Base-by-base conservation (phyloP, 2,888 invertebrate genomes). In the Ormyrus labotus region DNA sequence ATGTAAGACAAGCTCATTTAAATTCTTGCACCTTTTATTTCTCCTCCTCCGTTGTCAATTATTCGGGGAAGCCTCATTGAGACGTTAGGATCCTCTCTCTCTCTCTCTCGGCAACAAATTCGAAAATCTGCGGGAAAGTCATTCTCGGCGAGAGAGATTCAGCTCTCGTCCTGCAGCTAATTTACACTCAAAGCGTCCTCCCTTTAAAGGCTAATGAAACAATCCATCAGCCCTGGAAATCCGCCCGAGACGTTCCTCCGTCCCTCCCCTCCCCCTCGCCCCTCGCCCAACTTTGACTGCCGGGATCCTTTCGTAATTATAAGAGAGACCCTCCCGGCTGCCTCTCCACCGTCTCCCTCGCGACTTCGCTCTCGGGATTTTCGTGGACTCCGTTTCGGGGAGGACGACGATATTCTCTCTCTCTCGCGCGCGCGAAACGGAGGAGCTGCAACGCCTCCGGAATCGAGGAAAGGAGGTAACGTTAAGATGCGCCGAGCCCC, bases 161-260 rank as follows among this genome's bases (percentile, higher is more conserved):
- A 19, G 19, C 19, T 19, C 19, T 19, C 19, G 19, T 19, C 19
- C 19, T 19, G 19, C 19, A 19, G 19, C 19, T 19, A 19, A 19
- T 19, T 19, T 19, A 19, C 19, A 19, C 19, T 19, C 19, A 19
- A 19, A 19, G 19, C 19, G 19, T 19, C 19, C 19, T 19, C 19
- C 19, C 19, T 19, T 19, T 19, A 5, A 4, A 9, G 50, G 58
- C 45, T 72, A 72, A 63, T 55, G 72, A 63, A 72, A 72, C 71
- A 63, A 63, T 72, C 11, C 8, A 63, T 72, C 72, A 72, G 53
- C 8, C 9, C 7, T 13, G 60, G 13, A 70, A 70, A 60, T 70
- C 69, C 67, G 67, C 53, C 5, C 47, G 57, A 69, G 47, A 57
- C 57, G n/a, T 55, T 53, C 7, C 45, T 10, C 19, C 19, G 19